phyloP scores from a whole-genome alignment of 1,140 invertebrate genomes.

The Charaxes varanes region DNA sequence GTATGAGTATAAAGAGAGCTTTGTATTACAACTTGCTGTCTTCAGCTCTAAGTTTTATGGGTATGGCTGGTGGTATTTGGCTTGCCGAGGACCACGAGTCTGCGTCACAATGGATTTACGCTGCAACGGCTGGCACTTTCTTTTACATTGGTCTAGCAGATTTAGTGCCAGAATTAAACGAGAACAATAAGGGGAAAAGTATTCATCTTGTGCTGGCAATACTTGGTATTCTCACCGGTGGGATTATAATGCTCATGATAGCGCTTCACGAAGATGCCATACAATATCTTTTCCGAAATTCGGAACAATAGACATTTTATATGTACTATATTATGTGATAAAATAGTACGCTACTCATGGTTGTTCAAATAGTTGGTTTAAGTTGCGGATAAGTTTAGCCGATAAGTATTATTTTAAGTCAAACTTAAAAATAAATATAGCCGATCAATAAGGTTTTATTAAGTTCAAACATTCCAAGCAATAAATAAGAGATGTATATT shows the following conservation, averaged over 20 bases:
- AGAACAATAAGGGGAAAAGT: conserved; percentile 61
- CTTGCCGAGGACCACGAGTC: conserved; percentile 80
- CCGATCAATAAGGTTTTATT: conserved; percentile 9
- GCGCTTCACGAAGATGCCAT: conserved; percentile 84
- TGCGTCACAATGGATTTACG: conserved; percentile 84
- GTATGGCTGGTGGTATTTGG: conserved; percentile 82
- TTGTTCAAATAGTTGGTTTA: conserved; percentile 37
- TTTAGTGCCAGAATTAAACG: conserved; percentile 79
- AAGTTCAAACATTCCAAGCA: conserved; percentile 11
- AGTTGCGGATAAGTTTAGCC: conserved; percentile 16
- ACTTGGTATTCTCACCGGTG: conserved; percentile 80
- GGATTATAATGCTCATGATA: conserved; percentile 83
- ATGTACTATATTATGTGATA: conserved; percentile 41
- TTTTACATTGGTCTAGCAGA: conserved; percentile 89
- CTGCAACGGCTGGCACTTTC: conserved; percentile 86
- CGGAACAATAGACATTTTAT: conserved; percentile 46
- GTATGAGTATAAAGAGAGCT: conserved; percentile 82
- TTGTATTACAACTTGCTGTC: conserved; percentile 84
- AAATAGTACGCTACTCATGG: conserved; percentile 36
- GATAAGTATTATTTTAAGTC: conserved; percentile 8
- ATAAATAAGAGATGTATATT: conserved; percentile 4
- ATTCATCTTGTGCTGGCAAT: conserved; percentile 71
- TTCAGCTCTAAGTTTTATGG: conserved; percentile 83
- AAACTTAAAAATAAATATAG: conserved; percentile 9
- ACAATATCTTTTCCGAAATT: conserved; percentile 71